Conservation (phyloP, 1,140 invertebrate genomes). For the Musca vetustissima region DNA sequence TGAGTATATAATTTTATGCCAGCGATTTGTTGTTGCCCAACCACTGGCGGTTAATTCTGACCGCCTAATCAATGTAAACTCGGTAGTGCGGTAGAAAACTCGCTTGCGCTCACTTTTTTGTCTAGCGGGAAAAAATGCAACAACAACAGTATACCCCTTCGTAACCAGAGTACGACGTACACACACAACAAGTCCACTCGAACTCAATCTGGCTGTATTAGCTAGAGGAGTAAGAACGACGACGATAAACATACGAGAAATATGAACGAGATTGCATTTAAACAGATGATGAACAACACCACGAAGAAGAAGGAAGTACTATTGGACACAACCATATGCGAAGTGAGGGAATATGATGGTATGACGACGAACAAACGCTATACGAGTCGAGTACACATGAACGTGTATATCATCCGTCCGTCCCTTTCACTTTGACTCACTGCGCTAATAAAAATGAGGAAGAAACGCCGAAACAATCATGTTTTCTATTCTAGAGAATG, state of each 20-base stretch:
- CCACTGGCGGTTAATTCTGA: constrained; percentile 3
- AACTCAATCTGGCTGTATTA: constrained; percentile 13
- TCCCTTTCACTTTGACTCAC: no score
- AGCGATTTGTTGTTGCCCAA: background rate
- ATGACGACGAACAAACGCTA: no score
- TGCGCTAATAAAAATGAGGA: no score
- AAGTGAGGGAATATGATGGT: no score
- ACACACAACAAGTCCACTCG: constrained; percentile 24
- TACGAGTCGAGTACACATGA: no score
- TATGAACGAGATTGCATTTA: no score
- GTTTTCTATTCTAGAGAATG: no score
- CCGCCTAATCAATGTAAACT: constrained; percentile 30
- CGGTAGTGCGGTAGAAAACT: constrained; percentile 27
- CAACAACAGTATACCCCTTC: background rate
- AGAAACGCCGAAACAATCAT: no score
- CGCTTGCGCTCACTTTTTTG: constrained; percentile 13
- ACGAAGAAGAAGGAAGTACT: background rate
- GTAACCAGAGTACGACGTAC: background rate
- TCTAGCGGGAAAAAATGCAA: constrained; percentile 7
- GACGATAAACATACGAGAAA: no score
- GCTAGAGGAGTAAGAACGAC: background rate
- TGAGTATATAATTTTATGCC: constrained; percentile 24
- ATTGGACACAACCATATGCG: no score
- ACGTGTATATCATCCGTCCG: no score
- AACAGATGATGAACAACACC: no score